Base-by-base conservation (phyloP, 2,113 vertebrate species). In the Micronycteris hirsuta region DNA sequence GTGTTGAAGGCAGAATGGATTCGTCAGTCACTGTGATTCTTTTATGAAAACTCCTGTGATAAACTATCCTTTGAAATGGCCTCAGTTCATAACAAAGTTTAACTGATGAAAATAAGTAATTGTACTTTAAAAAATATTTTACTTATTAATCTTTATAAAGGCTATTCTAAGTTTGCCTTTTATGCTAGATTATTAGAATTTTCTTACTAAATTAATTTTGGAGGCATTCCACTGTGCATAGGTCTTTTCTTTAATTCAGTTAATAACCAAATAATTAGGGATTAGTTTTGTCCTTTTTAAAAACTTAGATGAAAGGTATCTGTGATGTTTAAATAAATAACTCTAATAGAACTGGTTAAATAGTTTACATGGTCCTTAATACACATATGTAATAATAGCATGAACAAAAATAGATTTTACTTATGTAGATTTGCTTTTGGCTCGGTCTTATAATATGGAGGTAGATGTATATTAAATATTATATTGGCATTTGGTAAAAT, bases 1-100 rank as follows among this genome's bases (percentile, higher is more conserved):
- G 20, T 85, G 41, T 81, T 97, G 45, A 83, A 96, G 89, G 86
- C 45, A 96, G 87, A 67, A 80, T 96, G 73, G 78, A 78, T 92
- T 97, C 41, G 11, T 76, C 86, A 43, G 76, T 76, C 78, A 85
- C 63, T 86, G 56, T 49, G 77, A 12, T 96, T 97, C 16, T 31
- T 96, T 14, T 65, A 0, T 89, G 67, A 78, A 96, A 97, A 87
- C 38, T 93, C 87, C 10, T 6, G 0, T 94, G 88, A 91, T 93
- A 96, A 85, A 96, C 58, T 36, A 3, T 2, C 81, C 47, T 86
- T 70, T 76, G 88, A 94, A 95, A 78, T 63, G 63, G n/a, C 61
- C 73, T 92, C 95, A 94, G 20, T n/a, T 90, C 24, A 85, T 56
- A 91, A 88, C 31, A 94, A 74, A 96, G 82, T 80, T 54, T 61